These are phyloP conservation scores for Chiloscyllium punctatum DNA, from an alignment of 2,797 vertebrate genomes.

Conservation along the genomic window DNA sequence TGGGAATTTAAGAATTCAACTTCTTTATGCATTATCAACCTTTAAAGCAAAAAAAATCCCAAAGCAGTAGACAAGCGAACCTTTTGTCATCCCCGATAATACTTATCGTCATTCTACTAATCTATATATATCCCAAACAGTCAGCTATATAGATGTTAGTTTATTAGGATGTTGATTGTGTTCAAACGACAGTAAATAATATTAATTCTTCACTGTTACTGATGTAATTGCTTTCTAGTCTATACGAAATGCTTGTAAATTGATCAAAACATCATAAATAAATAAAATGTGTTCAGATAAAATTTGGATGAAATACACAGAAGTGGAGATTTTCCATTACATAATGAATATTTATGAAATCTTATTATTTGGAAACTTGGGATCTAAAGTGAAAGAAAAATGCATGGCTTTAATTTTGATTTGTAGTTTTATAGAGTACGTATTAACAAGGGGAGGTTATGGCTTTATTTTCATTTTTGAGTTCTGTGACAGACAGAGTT, in stretches of 20 bases:
- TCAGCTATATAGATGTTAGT: neutral
- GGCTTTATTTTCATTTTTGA: too few relatives aligned
- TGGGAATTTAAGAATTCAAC: neutral
- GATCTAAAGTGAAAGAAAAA: too few relatives aligned
- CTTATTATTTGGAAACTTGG: too few relatives aligned
- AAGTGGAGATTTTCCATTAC: neutral
- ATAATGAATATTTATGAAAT: too few relatives aligned
- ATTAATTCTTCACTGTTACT: neutral
- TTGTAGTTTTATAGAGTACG: too few relatives aligned
- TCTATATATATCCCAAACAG: neutral
- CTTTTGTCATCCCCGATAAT: neutral
- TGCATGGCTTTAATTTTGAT: too few relatives aligned
- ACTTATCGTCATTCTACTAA: neutral
- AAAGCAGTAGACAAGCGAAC: neutral
- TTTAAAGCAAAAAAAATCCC: neutral
- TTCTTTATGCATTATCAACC: neutral
- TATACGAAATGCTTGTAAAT: too few relatives aligned
- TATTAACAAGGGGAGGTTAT: too few relatives aligned
- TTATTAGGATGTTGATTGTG: neutral
- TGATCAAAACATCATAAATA: neutral
- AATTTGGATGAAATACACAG: neutral
- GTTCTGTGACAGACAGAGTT: too few relatives aligned
- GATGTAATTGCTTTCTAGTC: neutral
- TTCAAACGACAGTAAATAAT: neutral
- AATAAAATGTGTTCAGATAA: conserved; percentile 1